Conservation (phyloP, 2,797 vertebrate species). For the Crenichthys baileyi region DNA sequence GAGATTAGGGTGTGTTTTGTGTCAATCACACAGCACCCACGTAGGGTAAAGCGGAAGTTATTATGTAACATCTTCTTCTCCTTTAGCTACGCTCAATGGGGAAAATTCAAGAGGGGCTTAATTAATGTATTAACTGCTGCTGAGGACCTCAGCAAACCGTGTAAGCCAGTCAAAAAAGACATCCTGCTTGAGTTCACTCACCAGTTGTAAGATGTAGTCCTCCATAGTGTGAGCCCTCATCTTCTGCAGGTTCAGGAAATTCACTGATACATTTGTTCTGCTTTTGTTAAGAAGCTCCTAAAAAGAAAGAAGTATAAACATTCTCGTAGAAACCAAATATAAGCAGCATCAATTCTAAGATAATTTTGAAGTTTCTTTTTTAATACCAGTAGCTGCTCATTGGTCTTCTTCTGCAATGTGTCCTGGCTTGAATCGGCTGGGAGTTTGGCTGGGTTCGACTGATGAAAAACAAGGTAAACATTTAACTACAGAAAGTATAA, state of each 20-base stretch:
- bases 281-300: slow-evolving; percentile 66
- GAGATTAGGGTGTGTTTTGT: too few species aligned
- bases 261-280: slow-evolving; percentile 34
- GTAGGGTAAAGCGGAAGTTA: too few species aligned
- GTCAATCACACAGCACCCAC: too few species aligned
- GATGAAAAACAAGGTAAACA: slow-evolving; percentile 10
- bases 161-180: not conserved
- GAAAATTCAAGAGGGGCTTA: too few species aligned
- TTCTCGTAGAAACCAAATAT: slow-evolving; percentile 2
- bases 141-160: too few species aligned
- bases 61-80: too few species aligned
- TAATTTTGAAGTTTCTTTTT: not conserved
- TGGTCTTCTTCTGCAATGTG: slow-evolving; percentile 46
- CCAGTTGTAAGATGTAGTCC: slow-evolving; percentile 53
- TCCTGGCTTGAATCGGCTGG: not conserved
- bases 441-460: slow-evolving; percentile 41
- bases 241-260: slow-evolving; percentile 43
- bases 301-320: slow-evolving; percentile 11
- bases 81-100: too few species aligned
- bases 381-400: slow-evolving; percentile 72
- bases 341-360: not conserved
- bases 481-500: not conserved
- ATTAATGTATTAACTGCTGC: not conserved
- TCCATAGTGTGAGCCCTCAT: slow-evolving; percentile 16
- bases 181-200: slow-evolving; percentile 42